Conservation (phyloP, 2,888 invertebrate genomes). For the Cephus pulcher region DNA sequence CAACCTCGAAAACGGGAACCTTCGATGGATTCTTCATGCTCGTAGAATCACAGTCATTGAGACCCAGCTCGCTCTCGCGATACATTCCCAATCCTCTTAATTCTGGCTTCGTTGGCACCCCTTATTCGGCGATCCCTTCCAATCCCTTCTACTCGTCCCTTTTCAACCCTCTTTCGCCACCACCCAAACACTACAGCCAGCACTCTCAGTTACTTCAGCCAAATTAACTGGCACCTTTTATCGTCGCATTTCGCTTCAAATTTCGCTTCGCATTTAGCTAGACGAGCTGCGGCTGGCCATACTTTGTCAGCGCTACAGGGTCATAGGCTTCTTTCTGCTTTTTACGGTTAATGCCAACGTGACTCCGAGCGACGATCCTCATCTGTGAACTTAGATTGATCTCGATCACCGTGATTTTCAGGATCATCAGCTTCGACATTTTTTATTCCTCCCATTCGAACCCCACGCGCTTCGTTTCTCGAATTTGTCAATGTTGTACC, state of each 20-base stretch:
- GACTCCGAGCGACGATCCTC: neutral
- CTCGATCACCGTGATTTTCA: neutral
- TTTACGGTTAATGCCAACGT: neutral
- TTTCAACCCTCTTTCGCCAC: neutral
- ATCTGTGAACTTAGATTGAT: neutral
- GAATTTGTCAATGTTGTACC: neutral
- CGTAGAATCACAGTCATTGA: constrained; percentile 61
- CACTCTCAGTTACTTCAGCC: neutral
- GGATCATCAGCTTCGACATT: neutral
- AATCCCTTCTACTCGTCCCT: neutral
- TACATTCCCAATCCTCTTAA: constrained; percentile 47
- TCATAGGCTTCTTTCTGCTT: neutral
- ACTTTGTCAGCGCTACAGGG: constrained; percentile 1
- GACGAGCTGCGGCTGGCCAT: neutral
- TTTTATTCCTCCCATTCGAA: neutral
- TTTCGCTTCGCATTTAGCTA: neutral
- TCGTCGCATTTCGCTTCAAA: neutral
- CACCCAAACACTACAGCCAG: neutral
- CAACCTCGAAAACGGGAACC: constrained; percentile 65
- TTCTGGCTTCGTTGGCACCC: neutral
- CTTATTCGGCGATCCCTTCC: neutral
- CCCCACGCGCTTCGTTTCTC: too few relatives aligned
- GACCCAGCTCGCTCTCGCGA: constrained; percentile 57
- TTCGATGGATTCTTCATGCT: constrained; percentile 64
- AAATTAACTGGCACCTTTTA: constrained; percentile 5